Conservation (phyloP, 2,797 vertebrate genomes). For the Cossypha caffra region DNA sequence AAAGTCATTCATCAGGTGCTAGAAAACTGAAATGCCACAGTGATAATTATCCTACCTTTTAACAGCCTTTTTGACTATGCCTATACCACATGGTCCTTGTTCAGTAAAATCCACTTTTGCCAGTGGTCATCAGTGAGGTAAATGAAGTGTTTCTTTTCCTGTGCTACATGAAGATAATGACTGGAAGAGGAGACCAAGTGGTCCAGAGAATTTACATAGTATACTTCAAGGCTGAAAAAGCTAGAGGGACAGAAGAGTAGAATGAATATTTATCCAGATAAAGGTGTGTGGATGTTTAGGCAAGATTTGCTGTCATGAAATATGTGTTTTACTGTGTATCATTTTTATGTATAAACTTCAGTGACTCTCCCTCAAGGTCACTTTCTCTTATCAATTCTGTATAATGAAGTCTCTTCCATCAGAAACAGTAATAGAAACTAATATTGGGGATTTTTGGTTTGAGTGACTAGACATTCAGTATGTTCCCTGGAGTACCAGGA, state of each 20-base stretch:
- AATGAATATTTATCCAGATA: background rate
- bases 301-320: background rate
- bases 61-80: background rate
- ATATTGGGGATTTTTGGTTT: background rate
- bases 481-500: background rate
- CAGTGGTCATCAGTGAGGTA: background rate
- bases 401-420: background rate
- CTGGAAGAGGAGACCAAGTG: background rate
- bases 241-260: background rate
- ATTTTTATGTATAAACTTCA: background rate
- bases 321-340: background rate
- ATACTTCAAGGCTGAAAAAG: background rate
- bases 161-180: background rate
- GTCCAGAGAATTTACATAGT: background rate
- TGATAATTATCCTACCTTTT: background rate
- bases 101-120: background rate
- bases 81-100: background rate
- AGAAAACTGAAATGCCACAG: background rate
- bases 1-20: background rate
- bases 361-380: background rate
- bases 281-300: background rate
- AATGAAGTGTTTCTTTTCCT: background rate
- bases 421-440: background rate
- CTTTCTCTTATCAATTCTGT: background rate
- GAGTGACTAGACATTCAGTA: background rate